Evolutionary conservation across 2,797 vertebrate species (phyloP).

Genomic region (Scomberomorus guttatus): DNA sequence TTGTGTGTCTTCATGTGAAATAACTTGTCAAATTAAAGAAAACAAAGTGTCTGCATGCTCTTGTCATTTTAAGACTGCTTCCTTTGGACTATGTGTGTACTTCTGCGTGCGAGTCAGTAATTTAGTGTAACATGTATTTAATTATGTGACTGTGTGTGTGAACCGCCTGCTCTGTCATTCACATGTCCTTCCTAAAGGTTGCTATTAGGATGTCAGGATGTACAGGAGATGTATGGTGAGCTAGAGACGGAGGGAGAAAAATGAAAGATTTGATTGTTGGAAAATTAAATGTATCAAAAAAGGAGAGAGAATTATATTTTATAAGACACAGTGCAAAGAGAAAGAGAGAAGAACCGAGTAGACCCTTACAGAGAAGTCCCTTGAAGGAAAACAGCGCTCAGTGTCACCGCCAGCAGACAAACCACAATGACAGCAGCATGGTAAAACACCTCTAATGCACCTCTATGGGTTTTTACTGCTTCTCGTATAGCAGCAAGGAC

Average conservation of each 20-base stretch:
- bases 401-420: conserved; percentile 61
- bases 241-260: not conserved
- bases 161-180: conserved; percentile 24
- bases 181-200: conserved; percentile 59
- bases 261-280: conserved; percentile 3
- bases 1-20: no score
- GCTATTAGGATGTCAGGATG: conserved; percentile 64
- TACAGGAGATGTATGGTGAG: no score
- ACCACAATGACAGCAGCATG: conserved; percentile 80
- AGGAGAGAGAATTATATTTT: not conserved
- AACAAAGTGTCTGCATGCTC: not conserved
- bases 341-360: conserved; percentile 7
- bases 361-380: conserved; percentile 45
- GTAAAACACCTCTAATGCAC: conserved; percentile 81
- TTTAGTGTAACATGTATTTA: not conserved
- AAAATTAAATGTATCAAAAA: conserved; percentile 21
- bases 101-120: not conserved
- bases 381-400: conserved; percentile 58
- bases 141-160: not conserved
- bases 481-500: conserved; percentile 73
- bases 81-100: not conserved
- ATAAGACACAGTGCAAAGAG: conserved; percentile 3
- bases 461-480: conserved; percentile 72
- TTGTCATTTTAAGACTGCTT: not conserved
- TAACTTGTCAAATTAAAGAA: not conserved